phyloP scores from a whole-genome alignment of 2,888 invertebrate genomes.

The Eupelmus urozonus region DNA sequence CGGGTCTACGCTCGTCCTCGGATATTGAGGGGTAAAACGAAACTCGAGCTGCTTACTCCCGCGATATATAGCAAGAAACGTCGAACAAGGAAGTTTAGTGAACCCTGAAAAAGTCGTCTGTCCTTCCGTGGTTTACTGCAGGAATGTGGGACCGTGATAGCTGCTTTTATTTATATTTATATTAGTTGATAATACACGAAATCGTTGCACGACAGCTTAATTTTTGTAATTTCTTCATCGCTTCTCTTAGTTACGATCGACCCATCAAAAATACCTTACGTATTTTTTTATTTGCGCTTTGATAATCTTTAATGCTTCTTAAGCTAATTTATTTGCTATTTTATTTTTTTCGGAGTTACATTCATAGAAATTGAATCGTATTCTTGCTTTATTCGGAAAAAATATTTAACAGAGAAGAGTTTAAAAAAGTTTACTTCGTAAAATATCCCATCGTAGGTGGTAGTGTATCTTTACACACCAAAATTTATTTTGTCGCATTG shows the following conservation, averaged over 20 bases:
- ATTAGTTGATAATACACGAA: conserved; percentile 3
- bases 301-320: conserved; percentile 5
- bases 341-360: conserved; percentile 40
- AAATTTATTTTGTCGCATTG: background rate
- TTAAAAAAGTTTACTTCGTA: conserved; percentile 23
- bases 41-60: conserved; percentile 4
- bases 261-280: conserved; percentile 36
- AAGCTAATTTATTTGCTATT: conserved; percentile 31
- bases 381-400: conserved; percentile 26
- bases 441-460: background rate
- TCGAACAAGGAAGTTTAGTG: conserved; percentile 37
- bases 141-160: conserved; percentile 13
- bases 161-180: background rate
- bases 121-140: conserved; percentile 36
- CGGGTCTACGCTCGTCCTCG: background rate
- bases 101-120: conserved; percentile 59
- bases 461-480: too few relatives aligned
- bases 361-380: conserved; percentile 46
- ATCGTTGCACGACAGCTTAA: background rate
- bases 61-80: conserved; percentile 39
- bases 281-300: conserved; percentile 1
- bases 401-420: conserved; percentile 12
- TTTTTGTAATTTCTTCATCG: background rate
- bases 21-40: background rate
- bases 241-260: background rate